Base-by-base conservation (phyloP, 2,113 vertebrate genomes). In the Anser cygnoides region DNA sequence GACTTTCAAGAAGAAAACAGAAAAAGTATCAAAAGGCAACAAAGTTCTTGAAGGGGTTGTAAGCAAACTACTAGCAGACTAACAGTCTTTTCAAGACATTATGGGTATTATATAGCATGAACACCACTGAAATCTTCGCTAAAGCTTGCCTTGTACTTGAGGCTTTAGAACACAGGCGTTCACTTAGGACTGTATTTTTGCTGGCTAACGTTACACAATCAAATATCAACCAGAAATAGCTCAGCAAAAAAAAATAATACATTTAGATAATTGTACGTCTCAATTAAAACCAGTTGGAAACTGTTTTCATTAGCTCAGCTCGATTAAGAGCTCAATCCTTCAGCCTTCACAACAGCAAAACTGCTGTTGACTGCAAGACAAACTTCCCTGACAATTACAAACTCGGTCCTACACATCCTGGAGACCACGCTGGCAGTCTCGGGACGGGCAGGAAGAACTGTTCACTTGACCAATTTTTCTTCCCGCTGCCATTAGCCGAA, bases 241-340 rank as follows among this genome's bases (percentile, higher is more conserved):
- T 94, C 44, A 70, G 74, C 25, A 87, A 61, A 63, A 46, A 67
- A 43, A 44, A 49, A 66, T 39, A 74, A 54, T 3, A 11, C 29
- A 66, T 63, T 91, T 87, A 87, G 73, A 2, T 84, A 95, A 86
- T 43, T 87, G 72, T 4, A 93, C 55, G 84, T 90, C 58, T 79
- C 52, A 94, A 85, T 25, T 73, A 74, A 88, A 72, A 87, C 33
- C 23, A 67, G 75, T 35, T 41, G 68, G 57, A 77, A 95, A 91
- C 49, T 76, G 21, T 52, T 88, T 91, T 85, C 84, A 82, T 83
- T 92, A 68, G 37, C 76, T 91, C 26, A 12, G 57, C 25, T 61
- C 66, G 37, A 87, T 93, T 74, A 93, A 88, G 65, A 72, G 49
- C 73, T 79, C 49, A 31, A 29, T 65, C 79, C 57, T 65, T 37